Evolutionary conservation across 2,113 vertebrate species (phyloP).

Genomic region (Gallinago undulata): DNA sequence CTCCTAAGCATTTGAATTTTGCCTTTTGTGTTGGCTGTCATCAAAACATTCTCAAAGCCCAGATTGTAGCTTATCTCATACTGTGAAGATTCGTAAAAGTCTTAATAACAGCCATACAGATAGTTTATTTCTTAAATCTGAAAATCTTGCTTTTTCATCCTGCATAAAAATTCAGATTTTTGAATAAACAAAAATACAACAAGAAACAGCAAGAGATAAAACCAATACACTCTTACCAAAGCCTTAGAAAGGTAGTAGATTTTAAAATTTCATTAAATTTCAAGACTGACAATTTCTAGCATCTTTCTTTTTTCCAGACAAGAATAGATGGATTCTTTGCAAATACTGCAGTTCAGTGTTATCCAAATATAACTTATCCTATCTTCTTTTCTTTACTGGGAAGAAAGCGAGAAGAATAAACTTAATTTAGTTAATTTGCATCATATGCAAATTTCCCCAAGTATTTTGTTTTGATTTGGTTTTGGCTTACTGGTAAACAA

Average conservation of each 20-base stretch:
- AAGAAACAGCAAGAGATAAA: background rate
- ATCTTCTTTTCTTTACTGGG: background rate
- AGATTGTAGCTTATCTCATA: background rate
- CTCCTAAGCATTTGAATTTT: background rate
- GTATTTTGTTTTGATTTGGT: conserved; percentile 1
- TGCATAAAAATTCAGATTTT: background rate
- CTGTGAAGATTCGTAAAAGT: background rate
- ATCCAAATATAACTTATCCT: background rate
- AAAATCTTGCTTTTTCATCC: background rate
- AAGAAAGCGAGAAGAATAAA: background rate
- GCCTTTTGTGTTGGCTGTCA: background rate
- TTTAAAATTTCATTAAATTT: background rate
- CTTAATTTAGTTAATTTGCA: background rate
- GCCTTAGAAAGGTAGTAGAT: background rate
- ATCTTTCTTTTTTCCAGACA: background rate
- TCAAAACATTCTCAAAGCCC: background rate
- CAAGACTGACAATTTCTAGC: background rate
- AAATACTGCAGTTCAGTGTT: conserved; percentile 20
- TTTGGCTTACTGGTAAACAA: conserved; percentile 9
- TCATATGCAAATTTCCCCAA: background rate
- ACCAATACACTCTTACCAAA: background rate
- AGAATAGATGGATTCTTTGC: conserved; percentile 5
- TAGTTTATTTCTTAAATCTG: background rate
- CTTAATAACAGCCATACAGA: conserved; percentile 10
- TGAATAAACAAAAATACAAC: background rate